phyloP scores from a whole-genome alignment of 1,140 invertebrate species.

The Meloidogyne hapla region DNA sequence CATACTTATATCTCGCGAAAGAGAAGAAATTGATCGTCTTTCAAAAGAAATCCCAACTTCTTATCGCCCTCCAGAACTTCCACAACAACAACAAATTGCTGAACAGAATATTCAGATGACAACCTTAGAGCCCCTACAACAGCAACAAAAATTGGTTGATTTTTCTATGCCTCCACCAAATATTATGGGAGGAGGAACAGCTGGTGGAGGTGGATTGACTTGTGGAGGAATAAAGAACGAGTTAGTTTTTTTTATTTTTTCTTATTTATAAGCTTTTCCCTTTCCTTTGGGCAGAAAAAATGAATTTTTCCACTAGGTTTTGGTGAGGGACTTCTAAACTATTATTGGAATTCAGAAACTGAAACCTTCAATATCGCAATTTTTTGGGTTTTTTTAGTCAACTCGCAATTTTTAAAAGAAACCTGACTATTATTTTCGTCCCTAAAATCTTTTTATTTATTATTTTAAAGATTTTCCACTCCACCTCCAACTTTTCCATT shows the following conservation, averaged over 20 bases:
- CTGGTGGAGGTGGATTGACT: background rate
- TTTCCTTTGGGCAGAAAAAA: no score
- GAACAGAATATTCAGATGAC: background rate
- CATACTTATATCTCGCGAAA: background rate
- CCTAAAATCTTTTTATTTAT: background rate
- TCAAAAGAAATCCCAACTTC: background rate
- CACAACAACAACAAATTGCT: background rate
- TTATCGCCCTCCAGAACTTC: slow-evolving; percentile 6
- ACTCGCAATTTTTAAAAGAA: no score
- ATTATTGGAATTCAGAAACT: no score
- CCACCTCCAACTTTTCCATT: background rate
- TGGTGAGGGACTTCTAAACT: no score
- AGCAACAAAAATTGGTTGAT: slow-evolving; percentile 8
- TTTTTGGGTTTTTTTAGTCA: no score
- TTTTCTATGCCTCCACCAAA: slow-evolving; percentile 17
- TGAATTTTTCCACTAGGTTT: no score
- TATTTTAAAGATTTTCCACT: background rate
- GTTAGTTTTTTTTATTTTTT: no score
- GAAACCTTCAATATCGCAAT: no score
- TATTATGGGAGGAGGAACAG: background rate
- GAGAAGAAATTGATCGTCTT: slow-evolving; percentile 20
- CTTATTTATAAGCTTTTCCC: no score
- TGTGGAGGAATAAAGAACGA: background rate
- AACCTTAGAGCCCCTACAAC: background rate
- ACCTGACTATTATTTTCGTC: no score